phyloP scores from a whole-genome alignment of 2,113 vertebrate species.

The Osmerus eperlanus region DNA sequence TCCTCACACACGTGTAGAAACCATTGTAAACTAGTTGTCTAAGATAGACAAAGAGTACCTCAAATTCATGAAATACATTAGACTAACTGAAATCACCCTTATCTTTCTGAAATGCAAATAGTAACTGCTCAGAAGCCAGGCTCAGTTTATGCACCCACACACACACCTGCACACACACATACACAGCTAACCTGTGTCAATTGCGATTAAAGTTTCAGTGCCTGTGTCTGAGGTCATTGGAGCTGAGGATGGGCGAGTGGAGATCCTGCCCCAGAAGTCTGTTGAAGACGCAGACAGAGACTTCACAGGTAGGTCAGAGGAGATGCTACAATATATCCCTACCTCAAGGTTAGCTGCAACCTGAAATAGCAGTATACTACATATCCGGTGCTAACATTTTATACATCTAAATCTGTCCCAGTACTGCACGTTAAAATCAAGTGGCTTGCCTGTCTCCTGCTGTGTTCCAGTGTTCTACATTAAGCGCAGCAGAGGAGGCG shows the following conservation, averaged over 20 bases:
- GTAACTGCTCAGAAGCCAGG: no score
- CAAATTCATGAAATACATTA: no score
- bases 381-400: background rate
- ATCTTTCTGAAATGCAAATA: no score
- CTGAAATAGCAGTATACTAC: no score
- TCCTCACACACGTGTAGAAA: background rate
- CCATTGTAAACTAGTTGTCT: no score
- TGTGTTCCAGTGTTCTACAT: conserved; percentile 69
- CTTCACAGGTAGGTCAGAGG: conserved; percentile 63
- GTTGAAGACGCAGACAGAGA: conserved; percentile 68
- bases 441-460: conserved; percentile 5
- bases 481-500: conserved; percentile 60
- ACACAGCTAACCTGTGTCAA: conserved; percentile 9
- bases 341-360: background rate
- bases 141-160: background rate
- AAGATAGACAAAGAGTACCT: no score
- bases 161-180: background rate
- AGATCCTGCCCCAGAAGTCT: conserved; percentile 66
- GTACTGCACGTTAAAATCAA: background rate
- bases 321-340: background rate
- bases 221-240: conserved; percentile 68
- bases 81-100: no score
- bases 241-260: conserved; percentile 67
- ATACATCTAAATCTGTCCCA: background rate
- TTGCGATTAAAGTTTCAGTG: conserved; percentile 63